Evolutionary conservation across 2,888 invertebrate species (phyloP).

Genomic region (Clistopyga incitator): DNA sequence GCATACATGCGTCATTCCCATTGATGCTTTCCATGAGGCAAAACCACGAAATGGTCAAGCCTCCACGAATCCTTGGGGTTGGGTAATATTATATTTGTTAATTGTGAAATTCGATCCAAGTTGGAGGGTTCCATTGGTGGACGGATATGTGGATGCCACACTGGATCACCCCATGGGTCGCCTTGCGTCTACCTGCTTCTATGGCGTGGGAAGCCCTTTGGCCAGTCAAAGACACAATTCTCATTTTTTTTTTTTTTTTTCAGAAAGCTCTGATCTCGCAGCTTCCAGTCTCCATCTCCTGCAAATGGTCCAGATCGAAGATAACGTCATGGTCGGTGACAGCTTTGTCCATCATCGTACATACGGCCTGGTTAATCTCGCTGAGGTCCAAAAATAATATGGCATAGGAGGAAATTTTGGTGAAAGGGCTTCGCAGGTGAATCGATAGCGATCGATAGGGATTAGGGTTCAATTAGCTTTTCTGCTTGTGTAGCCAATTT

Average conservation of each 20-base stretch:
- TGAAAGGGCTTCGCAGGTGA: slow-evolving; percentile 13
- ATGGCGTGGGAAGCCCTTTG: slow-evolving; percentile 61
- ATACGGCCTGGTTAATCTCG: slow-evolving; percentile 28
- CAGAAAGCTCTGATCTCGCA: slow-evolving; percentile 19
- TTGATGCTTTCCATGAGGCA: slow-evolving; percentile 44
- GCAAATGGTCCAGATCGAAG: slow-evolving; percentile 67
- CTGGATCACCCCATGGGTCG: slow-evolving; percentile 31
- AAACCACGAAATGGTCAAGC: slow-evolving; percentile 76
- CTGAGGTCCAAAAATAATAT: slow-evolving; percentile 38
- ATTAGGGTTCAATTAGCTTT: slow-evolving; percentile 23
- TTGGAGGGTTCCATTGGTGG: slow-evolving; percentile 44
- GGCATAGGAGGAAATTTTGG: not conserved
- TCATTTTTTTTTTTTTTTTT: slow-evolving; percentile 43
- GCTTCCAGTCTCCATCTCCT: slow-evolving; percentile 25
- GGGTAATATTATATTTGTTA: slow-evolving; percentile 83
- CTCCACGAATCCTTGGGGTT: slow-evolving; percentile 70
- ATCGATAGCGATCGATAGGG: slow-evolving; percentile 28
- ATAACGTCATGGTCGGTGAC: slow-evolving; percentile 65
- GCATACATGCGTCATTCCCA: slow-evolving; percentile 38
- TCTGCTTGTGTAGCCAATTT: not conserved
- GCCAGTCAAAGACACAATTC: slow-evolving; percentile 36
- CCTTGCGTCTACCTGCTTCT: slow-evolving; percentile 57
- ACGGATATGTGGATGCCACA: slow-evolving; percentile 9
- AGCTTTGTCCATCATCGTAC: slow-evolving; percentile 24
- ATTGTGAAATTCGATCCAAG: slow-evolving; percentile 81